phyloP scores from a whole-genome alignment of 2,797 vertebrate genomes.

The Onychomys arenicola region DNA sequence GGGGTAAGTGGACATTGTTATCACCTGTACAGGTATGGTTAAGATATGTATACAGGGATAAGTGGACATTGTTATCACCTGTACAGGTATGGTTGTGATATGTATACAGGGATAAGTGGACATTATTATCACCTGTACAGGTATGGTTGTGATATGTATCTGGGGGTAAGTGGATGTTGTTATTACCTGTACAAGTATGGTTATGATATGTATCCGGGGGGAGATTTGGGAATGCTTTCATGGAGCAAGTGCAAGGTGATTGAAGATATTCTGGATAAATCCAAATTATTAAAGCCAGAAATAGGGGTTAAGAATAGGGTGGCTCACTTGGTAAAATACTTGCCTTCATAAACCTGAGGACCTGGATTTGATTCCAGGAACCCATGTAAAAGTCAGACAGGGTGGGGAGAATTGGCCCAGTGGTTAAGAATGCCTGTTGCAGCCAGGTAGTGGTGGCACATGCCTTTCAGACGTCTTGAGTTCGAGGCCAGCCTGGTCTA shows the following conservation, averaged over 20 bases:
- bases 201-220: background rate
- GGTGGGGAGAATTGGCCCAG: background rate
- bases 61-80: constrained; percentile 92
- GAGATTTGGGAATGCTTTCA: background rate
- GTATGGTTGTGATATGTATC: too few species aligned
- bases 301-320: background rate
- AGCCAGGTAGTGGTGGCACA: background rate
- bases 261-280: constrained; percentile 9
- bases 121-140: too few species aligned
- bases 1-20: constrained; percentile 83
- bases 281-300: constrained; percentile 7
- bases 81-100: constrained; percentile 93
- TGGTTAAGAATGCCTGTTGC: background rate
- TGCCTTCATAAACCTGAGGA: background rate
- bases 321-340: background rate
- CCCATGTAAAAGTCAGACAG: background rate
- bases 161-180: too few species aligned
- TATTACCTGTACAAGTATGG: constrained; percentile 97
- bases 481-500: background rate
- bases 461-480: background rate
- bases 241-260: background rate
- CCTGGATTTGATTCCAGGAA: background rate
- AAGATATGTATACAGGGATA: background rate
- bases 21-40: constrained; percentile 96
- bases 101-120: too few species aligned